These are phyloP conservation scores for Psittacus erithacus DNA, from an alignment of 2,113 vertebrate species.

Conservation along the genomic window DNA sequence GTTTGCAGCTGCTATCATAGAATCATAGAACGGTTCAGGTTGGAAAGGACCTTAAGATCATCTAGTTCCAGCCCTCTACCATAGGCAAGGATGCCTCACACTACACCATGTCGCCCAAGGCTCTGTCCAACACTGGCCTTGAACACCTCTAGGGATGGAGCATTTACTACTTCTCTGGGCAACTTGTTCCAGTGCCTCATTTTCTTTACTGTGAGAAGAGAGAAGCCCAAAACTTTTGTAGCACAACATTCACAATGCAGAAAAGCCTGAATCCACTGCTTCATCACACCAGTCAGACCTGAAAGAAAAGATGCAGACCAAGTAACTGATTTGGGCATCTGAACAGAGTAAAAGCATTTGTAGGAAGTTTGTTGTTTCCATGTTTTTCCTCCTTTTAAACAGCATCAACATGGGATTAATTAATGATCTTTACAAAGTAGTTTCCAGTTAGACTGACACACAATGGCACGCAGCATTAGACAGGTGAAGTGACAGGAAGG, in stretches of 20 bases:
- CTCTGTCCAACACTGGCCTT: neutral
- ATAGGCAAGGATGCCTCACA: neutral
- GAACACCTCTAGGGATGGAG: neutral
- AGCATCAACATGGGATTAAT: conserved; percentile 68
- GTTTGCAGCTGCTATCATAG: neutral
- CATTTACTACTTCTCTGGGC: neutral
- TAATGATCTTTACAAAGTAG: conserved; percentile 57
- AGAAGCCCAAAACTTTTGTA: neutral
- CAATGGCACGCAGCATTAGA: conserved; percentile 62
- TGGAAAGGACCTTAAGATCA: neutral
- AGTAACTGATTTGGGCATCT: neutral
- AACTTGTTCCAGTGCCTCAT: neutral
- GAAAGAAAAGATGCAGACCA: neutral
- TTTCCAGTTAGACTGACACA: conserved; percentile 64
- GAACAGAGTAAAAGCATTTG: conserved; percentile 4
- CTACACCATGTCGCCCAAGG: neutral
- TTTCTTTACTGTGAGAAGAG: neutral
- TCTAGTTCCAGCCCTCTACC: neutral
- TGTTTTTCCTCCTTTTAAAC: conserved; percentile 56
- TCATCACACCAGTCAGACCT: neutral
- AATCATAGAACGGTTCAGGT: neutral
- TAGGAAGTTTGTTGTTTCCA: conserved; percentile 43
- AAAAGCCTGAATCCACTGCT: neutral
- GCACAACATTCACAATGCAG: neutral
- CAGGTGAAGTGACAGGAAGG: conserved; percentile 69